These are phyloP conservation scores for Riparia riparia DNA, from an alignment of 2,113 vertebrate genomes.

Conservation along the genomic window DNA sequence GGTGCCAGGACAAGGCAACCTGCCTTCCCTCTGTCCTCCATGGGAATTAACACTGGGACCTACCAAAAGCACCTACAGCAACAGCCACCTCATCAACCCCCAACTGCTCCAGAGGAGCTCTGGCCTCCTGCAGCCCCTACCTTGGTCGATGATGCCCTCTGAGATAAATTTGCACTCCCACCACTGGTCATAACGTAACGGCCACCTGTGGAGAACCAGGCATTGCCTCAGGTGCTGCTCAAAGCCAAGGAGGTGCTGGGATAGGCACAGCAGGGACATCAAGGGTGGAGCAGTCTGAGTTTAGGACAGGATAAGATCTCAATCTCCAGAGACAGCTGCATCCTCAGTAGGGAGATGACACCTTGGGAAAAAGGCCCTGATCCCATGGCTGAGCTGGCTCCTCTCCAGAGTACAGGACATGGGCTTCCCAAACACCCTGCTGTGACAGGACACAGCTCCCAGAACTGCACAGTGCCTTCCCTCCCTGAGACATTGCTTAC, in stretches of 20 bases:
- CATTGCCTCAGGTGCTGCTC: background rate
- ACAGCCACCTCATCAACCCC: background rate
- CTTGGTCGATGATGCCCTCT: slow-evolving; percentile 98
- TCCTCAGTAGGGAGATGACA: background rate
- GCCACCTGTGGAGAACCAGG: slow-evolving; percentile 84
- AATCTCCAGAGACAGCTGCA: background rate
- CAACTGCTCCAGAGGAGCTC: background rate
- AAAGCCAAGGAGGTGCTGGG: background rate
- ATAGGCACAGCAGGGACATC: background rate
- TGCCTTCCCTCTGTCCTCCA: background rate
- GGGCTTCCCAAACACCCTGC: background rate
- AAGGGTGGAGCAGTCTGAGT: background rate
- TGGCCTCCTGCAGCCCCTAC: slow-evolving; percentile 54
- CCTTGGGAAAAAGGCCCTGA: background rate
- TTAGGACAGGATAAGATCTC: background rate
- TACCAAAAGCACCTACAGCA: background rate
- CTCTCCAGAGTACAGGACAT: background rate
- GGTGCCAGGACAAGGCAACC: background rate
- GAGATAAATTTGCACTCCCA: slow-evolving; percentile 99
- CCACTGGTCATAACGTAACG: slow-evolving; percentile 96
- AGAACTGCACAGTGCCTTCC: background rate
- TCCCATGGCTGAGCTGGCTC: background rate
- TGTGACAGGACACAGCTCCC: background rate
- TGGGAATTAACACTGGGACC: background rate
- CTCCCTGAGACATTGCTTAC: slow-evolving; percentile 49